phyloP scores from a whole-genome alignment of 64 coral and sea anemone species.

The Porites lutea region DNA sequence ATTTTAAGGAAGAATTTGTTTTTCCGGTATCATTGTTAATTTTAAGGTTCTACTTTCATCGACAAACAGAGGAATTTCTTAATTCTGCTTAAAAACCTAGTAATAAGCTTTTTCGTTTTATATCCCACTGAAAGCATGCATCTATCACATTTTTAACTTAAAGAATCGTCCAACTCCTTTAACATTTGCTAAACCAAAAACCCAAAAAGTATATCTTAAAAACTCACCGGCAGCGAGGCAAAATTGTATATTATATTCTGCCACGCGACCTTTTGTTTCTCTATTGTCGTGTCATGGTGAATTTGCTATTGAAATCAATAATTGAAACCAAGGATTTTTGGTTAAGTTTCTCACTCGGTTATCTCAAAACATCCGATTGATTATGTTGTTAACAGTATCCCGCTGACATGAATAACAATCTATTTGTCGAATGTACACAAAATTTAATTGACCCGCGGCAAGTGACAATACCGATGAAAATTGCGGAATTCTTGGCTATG shows the following conservation, averaged over 20 bases:
- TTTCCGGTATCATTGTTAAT: too few species aligned
- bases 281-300: constrained; percentile 6
- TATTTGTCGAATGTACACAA: constrained; percentile 1
- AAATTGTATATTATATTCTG: constrained; percentile 18
- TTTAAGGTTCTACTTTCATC: neutral
- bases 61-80: neutral
- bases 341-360: neutral
- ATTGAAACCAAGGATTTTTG: neutral
- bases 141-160: too few species aligned
- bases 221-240: too few species aligned
- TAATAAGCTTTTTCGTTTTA: neutral
- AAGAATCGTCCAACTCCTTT: too few species aligned
- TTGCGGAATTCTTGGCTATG: neutral
- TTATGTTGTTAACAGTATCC: neutral
- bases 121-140: too few species aligned
- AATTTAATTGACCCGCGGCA: neutral
- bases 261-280: constrained; percentile 24
- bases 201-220: neutral
- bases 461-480: neutral
- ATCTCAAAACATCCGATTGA: constrained; percentile 20
- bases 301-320: constrained; percentile 15
- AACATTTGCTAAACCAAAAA: neutral
- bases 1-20: too few species aligned
- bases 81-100: neutral
- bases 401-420: neutral